A percentile compares a stretch with the other conserved stretches of the same genome.
phyloP scores from a whole-genome alignment of 2,888 invertebrate species.

The Lamproptera curius region DNA sequence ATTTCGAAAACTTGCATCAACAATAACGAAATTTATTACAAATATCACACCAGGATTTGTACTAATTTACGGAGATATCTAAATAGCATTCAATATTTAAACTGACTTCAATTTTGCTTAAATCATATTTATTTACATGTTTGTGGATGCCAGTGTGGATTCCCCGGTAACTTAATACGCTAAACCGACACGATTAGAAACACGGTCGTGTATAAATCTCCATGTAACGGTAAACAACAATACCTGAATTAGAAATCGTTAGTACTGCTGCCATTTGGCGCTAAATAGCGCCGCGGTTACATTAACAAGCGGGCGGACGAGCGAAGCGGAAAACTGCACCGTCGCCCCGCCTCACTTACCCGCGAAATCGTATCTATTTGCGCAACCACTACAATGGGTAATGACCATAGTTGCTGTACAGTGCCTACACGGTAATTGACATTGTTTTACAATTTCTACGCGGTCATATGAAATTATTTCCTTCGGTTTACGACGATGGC shows the following conservation, averaged over 20 bases:
- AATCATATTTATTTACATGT: too few species aligned
- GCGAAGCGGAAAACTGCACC: conserved; percentile 65
- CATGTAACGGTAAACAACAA: conserved; percentile 11
- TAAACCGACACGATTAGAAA: not conserved
- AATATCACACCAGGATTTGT: too few species aligned
- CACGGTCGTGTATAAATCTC: not conserved
- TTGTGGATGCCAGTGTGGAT: not conserved
- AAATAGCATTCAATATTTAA: too few species aligned
- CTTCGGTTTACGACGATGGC: too few species aligned
- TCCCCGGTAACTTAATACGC: not conserved
- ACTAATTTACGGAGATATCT: too few species aligned
- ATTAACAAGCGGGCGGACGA: conserved; percentile 57
- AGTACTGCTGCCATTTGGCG: conserved; percentile 32
- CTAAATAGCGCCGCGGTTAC: conserved; percentile 47
- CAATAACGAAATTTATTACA: too few species aligned
- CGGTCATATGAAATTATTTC: conserved; percentile 35
- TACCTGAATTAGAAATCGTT: conserved; percentile 44
- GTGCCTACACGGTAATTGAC: conserved; percentile 67
- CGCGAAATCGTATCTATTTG: conserved; percentile 62
- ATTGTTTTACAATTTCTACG: conserved; percentile 74
- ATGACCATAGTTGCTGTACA: conserved; percentile 64
- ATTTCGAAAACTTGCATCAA: too few species aligned
- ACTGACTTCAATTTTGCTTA: too few species aligned
- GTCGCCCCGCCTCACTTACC: conserved; percentile 55
- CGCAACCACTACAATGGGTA: conserved; percentile 72